These are phyloP conservation scores for Helostoma temminkii DNA, from an alignment of 2,797 vertebrate species.

Conservation along the genomic window DNA sequence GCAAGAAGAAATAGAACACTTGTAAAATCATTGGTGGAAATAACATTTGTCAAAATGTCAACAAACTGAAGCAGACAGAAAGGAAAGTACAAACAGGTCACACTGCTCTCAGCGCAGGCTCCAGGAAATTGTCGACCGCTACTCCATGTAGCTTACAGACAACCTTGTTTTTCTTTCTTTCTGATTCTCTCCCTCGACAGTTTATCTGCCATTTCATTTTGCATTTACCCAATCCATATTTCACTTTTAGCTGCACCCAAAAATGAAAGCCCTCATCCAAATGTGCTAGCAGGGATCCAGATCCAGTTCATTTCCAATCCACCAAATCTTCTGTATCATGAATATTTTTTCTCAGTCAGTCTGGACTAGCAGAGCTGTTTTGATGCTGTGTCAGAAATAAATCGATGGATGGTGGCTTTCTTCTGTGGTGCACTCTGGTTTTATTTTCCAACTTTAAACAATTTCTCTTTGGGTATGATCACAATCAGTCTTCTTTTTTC, in stretches of 20 bases:
- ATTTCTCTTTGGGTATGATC: slow-evolving; percentile 67
- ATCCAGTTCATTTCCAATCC: slow-evolving; percentile 31
- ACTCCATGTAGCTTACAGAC: slow-evolving; percentile 59
- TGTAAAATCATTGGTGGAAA: slow-evolving; percentile 46
- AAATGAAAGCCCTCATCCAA: slow-evolving; percentile 43
- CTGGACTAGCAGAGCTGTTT: slow-evolving; percentile 34
- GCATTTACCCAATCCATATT: slow-evolving; percentile 43
- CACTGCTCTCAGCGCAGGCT: slow-evolving; percentile 64
- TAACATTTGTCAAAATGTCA: slow-evolving; percentile 58
- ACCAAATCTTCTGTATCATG: slow-evolving; percentile 22
- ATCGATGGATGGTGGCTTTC: slow-evolving; percentile 52
- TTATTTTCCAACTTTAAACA: slow-evolving; percentile 31
- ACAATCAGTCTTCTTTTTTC: slow-evolving; percentile 68
- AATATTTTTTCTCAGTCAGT: slow-evolving; percentile 42
- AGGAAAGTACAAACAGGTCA: slow-evolving; percentile 64
- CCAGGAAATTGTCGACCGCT: slow-evolving; percentile 62
- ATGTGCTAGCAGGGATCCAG: slow-evolving; percentile 27
- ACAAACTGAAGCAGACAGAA: slow-evolving; percentile 68
- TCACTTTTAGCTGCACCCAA: slow-evolving; percentile 49
- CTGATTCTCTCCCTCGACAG: slow-evolving; percentile 48
- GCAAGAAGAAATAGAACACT: slow-evolving; percentile 92
- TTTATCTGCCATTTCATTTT: slow-evolving; percentile 63
- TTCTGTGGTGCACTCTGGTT: slow-evolving; percentile 42
- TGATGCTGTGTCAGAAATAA: slow-evolving; percentile 34
- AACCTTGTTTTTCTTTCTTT: slow-evolving; percentile 56